These are phyloP conservation scores for Coregonus sp. DNA, from an alignment of 2,797 vertebrate genomes.

Conservation along the genomic window DNA sequence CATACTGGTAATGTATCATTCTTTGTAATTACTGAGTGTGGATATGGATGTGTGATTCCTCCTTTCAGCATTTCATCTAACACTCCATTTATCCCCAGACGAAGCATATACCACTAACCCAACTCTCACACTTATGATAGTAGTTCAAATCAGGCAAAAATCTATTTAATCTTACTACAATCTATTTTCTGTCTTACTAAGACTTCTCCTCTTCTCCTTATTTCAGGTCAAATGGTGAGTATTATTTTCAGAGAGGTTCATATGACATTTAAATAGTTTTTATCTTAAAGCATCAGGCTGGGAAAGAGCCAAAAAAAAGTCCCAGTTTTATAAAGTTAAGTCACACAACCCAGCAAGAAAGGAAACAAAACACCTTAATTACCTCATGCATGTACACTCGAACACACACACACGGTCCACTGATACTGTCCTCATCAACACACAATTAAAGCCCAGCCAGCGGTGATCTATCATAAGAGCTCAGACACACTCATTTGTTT, in stretches of 20 bases:
- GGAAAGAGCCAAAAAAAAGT: background rate
- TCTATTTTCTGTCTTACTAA: background rate
- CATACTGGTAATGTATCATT: slow-evolving; percentile 16
- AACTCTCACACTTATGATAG: background rate
- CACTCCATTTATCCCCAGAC: background rate
- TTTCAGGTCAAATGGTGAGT: background rate
- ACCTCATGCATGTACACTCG: slow-evolving; percentile 56
- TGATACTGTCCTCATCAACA: slow-evolving; percentile 74
- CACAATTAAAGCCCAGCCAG: slow-evolving; percentile 70
- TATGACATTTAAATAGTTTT: background rate
- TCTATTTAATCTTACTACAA: background rate
- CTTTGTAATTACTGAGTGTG: slow-evolving; percentile 11
- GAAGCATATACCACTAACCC: too few relatives aligned
- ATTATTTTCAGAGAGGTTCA: background rate
- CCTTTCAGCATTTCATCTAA: background rate
- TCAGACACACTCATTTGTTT: slow-evolving; percentile 73
- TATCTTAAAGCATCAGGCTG: background rate
- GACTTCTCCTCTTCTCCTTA: background rate
- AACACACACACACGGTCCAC: slow-evolving; percentile 62
- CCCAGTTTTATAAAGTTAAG: background rate
- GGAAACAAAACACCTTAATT: slow-evolving; percentile 64
- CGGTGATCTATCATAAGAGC: slow-evolving; percentile 72
- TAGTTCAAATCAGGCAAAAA: background rate
- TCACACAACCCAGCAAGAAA: background rate
- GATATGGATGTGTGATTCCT: background rate